Conservation (phyloP, 2,797 vertebrate species). For the Hippoglossus hippoglossus region DNA sequence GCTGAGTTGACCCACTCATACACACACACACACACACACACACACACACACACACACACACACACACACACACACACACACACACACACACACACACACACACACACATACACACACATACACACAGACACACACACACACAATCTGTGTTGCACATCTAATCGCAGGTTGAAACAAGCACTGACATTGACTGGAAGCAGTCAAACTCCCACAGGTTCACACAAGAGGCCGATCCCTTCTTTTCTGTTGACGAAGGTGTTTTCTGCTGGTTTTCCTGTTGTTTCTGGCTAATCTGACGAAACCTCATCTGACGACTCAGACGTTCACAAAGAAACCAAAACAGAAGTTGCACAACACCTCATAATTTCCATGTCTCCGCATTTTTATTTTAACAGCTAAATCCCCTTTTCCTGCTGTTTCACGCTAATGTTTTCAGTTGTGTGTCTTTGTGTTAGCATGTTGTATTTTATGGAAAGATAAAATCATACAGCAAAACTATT, state of each 20-base stretch:
- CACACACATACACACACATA: neutral
- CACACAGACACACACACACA: conserved; percentile 5
- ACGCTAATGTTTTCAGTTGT: neutral
- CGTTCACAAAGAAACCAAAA: conserved; percentile 1
- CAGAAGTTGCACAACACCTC: too few species aligned
- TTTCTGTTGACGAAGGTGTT: conserved; percentile 52
- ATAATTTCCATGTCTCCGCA: neutral
- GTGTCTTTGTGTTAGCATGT: neutral
- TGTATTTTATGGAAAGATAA: neutral
- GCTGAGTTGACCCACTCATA: neutral
- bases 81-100: too few species aligned
- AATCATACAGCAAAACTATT: neutral
- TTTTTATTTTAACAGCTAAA: neutral
- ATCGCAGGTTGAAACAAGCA: conserved; percentile 59
- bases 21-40: neutral
- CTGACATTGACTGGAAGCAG: conserved; percentile 15
- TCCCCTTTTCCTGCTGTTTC: neutral
- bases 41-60: too few species aligned
- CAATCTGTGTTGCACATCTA: conserved; percentile 32
- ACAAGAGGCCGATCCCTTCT: conserved; percentile 32
- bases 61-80: too few species aligned
- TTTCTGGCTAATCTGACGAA: conserved; percentile 18
- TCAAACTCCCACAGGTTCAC: conserved; percentile 44
- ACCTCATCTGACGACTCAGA: neutral
- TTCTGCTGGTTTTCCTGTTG: conserved; percentile 32